Evolutionary conservation across 1,140 invertebrate species (phyloP).

Genomic region (Cepaea nemoralis): DNA sequence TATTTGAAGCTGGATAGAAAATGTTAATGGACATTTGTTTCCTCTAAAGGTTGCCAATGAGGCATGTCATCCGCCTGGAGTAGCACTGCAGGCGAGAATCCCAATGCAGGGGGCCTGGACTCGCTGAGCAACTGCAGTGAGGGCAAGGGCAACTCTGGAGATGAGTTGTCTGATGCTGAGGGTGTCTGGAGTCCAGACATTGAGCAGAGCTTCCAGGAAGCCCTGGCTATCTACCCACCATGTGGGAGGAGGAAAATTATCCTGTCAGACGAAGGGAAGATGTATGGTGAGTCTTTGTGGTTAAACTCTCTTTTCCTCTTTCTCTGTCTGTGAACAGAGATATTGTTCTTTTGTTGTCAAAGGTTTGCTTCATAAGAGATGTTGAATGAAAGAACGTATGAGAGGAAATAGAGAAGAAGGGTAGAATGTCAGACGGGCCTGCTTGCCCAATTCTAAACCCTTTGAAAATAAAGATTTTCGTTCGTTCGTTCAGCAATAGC

Average conservation of each 20-base stretch:
- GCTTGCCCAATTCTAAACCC: too few species aligned
- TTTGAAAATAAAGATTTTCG: too few species aligned
- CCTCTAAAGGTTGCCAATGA: slow-evolving; percentile 34
- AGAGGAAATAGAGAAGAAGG: too few species aligned
- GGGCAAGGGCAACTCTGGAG: slow-evolving; percentile 52
- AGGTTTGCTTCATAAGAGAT: too few species aligned
- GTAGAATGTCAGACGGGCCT: too few species aligned
- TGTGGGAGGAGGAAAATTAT: slow-evolving; percentile 99
- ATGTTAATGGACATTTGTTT: too few species aligned
- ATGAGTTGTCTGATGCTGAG: slow-evolving; percentile 86
- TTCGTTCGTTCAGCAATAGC: too few species aligned
- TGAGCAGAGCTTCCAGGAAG: slow-evolving; percentile 99
- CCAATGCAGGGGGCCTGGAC: slow-evolving; percentile 42
- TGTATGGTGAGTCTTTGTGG: slow-evolving; percentile 93
- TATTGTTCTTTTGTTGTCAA: too few species aligned
- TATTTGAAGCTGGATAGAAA: too few species aligned
- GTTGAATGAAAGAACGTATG: too few species aligned
- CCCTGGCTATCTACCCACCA: slow-evolving; percentile 98
- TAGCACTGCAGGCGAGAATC: slow-evolving; percentile 48
- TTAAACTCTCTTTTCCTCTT: too few species aligned
- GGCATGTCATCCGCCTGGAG: slow-evolving; percentile 63
- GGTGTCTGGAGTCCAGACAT: slow-evolving; percentile 99
- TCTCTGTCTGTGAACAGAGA: too few species aligned
- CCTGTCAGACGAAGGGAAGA: slow-evolving; percentile 99
- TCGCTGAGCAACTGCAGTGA: slow-evolving; percentile 55